Conservation (phyloP, 1,140 invertebrate species). For the Cydia fagiglandana region DNA sequence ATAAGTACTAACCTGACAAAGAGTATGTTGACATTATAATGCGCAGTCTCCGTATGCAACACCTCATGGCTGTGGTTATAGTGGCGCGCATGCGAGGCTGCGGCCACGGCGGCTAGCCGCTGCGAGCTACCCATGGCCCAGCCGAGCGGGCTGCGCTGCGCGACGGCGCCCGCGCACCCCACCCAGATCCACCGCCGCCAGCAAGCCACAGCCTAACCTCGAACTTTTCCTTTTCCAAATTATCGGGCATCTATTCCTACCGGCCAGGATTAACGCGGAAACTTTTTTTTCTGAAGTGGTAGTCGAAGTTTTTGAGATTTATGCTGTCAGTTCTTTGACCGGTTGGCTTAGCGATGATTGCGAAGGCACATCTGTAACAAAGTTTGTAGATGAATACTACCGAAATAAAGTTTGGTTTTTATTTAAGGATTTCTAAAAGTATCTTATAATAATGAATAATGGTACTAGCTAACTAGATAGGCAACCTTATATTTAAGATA, state of each 20-base stretch:
- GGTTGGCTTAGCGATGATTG: conserved; percentile 28
- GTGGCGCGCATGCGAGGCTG: conserved; percentile 63
- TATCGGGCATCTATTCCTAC: conserved; percentile 43
- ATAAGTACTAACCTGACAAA: conserved; percentile 66
- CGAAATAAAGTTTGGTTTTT: too few relatives aligned
- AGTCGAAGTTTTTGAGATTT: conserved; percentile 26
- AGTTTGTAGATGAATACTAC: conserved; percentile 34
- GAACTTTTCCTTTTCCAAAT: conserved; percentile 33
- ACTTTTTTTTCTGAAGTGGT: conserved; percentile 19
- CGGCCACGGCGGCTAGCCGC: conserved; percentile 68
- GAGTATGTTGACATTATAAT: conserved; percentile 69
- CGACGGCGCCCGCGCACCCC: conserved; percentile 52
- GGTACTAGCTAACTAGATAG: too few relatives aligned
- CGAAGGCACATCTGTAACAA: conserved; percentile 65
- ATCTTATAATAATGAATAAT: too few relatives aligned
- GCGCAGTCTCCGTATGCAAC: conserved; percentile 51
- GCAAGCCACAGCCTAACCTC: conserved; percentile 53
- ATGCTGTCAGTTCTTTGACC: conserved; percentile 22
- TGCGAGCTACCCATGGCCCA: conserved; percentile 76
- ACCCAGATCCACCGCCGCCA: conserved; percentile 67
- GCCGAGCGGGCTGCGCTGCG: conserved; percentile 72
- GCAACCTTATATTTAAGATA: too few relatives aligned
- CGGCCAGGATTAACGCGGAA: conserved; percentile 38
- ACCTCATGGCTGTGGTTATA: conserved; percentile 67
- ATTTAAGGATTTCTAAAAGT: too few relatives aligned